These are phyloP conservation scores for Lottia gigantea DNA, from an alignment of 2,888 invertebrate genomes.

Conservation along the genomic window DNA sequence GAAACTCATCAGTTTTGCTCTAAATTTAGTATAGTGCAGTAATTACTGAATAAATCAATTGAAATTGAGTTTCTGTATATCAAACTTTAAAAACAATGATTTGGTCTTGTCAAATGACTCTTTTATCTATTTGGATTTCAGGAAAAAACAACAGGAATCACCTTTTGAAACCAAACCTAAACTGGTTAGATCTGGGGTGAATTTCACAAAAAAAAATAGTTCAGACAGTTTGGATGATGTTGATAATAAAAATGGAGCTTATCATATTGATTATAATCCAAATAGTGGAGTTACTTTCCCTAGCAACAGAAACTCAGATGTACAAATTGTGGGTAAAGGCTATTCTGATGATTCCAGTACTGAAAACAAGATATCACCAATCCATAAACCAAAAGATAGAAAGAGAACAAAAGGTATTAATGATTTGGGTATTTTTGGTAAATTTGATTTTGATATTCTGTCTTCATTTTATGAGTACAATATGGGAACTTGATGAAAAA, in stretches of 20 bases:
- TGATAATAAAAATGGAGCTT: slow-evolving; percentile 27
- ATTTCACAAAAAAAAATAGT: slow-evolving; percentile 39
- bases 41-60: too few relatives aligned
- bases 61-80: too few relatives aligned
- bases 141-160: slow-evolving; percentile 49
- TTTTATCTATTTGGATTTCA: slow-evolving; percentile 30
- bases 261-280: slow-evolving; percentile 57
- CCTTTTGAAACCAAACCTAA: slow-evolving; percentile 58
- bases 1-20: too few relatives aligned
- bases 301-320: slow-evolving; percentile 61
- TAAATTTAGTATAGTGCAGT: too few relatives aligned
- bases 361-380: slow-evolving; percentile 27
- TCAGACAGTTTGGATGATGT: slow-evolving; percentile 25
- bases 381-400: slow-evolving; percentile 37
- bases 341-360: slow-evolving; percentile 55
- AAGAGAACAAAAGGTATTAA: slow-evolving; percentile 47
- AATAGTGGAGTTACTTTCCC: slow-evolving; percentile 62
- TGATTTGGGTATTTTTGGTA: slow-evolving; percentile 19
- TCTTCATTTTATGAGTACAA: too few relatives aligned
- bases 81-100: not conserved
- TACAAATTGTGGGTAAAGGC: slow-evolving; percentile 63
- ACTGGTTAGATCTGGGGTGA: slow-evolving; percentile 37
- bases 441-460: not conserved
- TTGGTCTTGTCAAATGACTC: not conserved
- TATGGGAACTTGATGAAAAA: too few relatives aligned